Evolutionary conservation across 30 jellyfish, hydroid and myxozoan genomes (phyloP), one percentile per base, ranked within the genome.

Genomic region (Chrysaora quinquecirrha): DNA sequence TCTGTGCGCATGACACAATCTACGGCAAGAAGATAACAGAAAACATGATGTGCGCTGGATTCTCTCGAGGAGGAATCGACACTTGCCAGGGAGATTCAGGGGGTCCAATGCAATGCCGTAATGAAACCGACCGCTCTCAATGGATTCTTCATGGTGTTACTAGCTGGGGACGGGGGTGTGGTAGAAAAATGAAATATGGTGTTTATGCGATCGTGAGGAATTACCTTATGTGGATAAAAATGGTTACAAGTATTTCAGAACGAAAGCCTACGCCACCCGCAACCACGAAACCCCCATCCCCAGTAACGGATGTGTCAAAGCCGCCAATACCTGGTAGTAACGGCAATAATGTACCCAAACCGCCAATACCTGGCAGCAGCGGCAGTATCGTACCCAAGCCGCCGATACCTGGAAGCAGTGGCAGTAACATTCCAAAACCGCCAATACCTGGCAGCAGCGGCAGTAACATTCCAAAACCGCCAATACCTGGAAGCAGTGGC

Each of bases 141-240:
- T 90, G 95, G 95, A 86, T 82, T 6, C 58, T 90, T 33, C 62
- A 90, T 76, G 98, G 98, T 20, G 89, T 90, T 18, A 85, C 94
- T n/a, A 90, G 98, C 66, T 90, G 98, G 98, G 98, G 98, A 7
- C 67, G 87, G 11, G 98, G 98, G 21, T 90, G 98, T 71, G 98
- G 98, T 24, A 78, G 90, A 32, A 60, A 76, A 34, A 78, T 84
- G 46, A 90, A 85, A 74, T 90, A 90, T 64, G 98, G 98, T 28
- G 98, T 90, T 12, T 90, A 90, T 71, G 98, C 90, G 10, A 64
- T 77, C 1, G 98, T 90, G 9, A 58, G 95, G 77, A 94, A 90
- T 38, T 90, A 84, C 56, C 78, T 90, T 43, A 31, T 30, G 69
- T 90, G 94, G 87, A 89, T 89, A 0, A 82, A 70, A 33, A 62